Conservation (phyloP, 2,888 invertebrate genomes). For the Xestoiulus laeticollis region DNA sequence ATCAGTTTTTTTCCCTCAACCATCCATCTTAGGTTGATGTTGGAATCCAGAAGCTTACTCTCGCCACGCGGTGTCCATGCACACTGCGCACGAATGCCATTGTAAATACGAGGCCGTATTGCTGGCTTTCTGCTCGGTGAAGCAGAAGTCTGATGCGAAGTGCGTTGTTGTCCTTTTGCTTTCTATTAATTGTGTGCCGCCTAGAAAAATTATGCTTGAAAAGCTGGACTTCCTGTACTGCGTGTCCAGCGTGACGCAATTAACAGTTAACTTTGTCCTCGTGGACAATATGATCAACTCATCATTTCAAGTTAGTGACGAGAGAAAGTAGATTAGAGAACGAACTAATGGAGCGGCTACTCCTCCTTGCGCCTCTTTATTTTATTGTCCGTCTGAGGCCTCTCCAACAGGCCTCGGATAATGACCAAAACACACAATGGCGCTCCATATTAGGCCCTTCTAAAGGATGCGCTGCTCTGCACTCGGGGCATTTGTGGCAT, state of each 20-base stretch:
- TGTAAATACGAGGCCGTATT: slow-evolving; percentile 34
- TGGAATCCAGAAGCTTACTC: background rate
- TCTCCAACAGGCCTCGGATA: background rate
- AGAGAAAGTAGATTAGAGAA: slow-evolving; percentile 21
- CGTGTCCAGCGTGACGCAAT: slow-evolving; percentile 37
- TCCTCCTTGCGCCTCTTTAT: background rate
- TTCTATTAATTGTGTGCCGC: slow-evolving; percentile 34
- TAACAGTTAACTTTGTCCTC: background rate
- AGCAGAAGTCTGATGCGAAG: slow-evolving; percentile 8
- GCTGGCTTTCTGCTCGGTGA: background rate
- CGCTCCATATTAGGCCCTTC: background rate
- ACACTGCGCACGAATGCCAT: slow-evolving; percentile 23
- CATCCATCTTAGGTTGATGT: background rate
- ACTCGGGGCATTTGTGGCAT: background rate
- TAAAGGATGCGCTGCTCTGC: background rate
- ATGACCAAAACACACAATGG: background rate
- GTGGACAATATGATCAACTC: background rate
- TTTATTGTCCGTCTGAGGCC: background rate
- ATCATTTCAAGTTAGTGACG: slow-evolving; percentile 29
- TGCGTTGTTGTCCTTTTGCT: slow-evolving; percentile 5
- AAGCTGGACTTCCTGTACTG: slow-evolving; percentile 27
- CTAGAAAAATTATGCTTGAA: background rate
- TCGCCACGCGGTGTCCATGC: background rate
- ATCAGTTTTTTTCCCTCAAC: background rate
- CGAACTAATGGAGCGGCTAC: background rate